Base-by-base conservation (phyloP, 2,113 vertebrate genomes). In the Stercorarius parasiticus region DNA sequence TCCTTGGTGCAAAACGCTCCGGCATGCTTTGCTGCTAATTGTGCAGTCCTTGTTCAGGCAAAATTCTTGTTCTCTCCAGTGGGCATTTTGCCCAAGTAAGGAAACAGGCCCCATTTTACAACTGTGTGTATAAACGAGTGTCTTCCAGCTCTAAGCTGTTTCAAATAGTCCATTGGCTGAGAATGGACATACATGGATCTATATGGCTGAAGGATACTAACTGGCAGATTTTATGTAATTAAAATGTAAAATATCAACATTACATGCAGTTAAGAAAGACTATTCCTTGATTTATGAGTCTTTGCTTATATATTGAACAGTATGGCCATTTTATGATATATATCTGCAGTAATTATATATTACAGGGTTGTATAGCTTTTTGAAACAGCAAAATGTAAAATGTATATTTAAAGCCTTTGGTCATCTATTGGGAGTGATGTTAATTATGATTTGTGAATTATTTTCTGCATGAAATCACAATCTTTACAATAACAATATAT, bases 401-500 rank as follows among this genome's bases (percentile, higher is more conserved):
- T 40, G 50, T 96, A 70, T 92, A 70, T 77, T 78, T 95, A 95
- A 94, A 95, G 91, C 36, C n/a, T 92, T 91, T 96, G 77, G 49
- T 90, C 82, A 87, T 64, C 94, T 90, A n/a, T 83, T 92, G 91
- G 64, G 90, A 96, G 5, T 0, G 13, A 47, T 64, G 93, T 86
- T 94, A 96, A 97, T 96, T 97, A 95, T 86, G 88, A 97, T 91
- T 92, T 97, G 96, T 86, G 96, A 97, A 97, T 96, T 96, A 84
- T 97, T 97, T 98, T 92, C 89, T 96, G 69, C 91, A 93, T 96
- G 91, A 94, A 97, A 96, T 95, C 94, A 88, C 90, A 90, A 80
- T 94, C 92, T 97, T 97, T 96, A 96, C 95, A 95, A 93, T 96
- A 98, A 97, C 88, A 96, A 96, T 96, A 96, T 96, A 93, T 97